Evolutionary conservation across 2,113 vertebrate genomes (phyloP).

Genomic region (Asarcornis scutulata): DNA sequence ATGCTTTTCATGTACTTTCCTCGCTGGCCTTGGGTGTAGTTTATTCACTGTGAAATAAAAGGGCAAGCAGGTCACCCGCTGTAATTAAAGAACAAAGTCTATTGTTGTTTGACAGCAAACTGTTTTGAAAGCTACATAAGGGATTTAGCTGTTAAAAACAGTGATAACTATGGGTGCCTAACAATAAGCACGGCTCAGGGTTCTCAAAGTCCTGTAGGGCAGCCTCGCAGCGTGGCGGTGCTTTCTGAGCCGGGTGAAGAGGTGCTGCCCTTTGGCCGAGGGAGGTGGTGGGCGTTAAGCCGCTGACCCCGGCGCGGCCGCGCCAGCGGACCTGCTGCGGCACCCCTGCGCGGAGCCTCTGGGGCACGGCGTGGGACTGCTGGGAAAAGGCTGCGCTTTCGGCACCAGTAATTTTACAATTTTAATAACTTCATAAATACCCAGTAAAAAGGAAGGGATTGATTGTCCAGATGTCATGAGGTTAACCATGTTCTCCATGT

Average conservation of each 20-base stretch:
- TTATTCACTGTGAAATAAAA: constrained; percentile 78
- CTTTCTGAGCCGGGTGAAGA: constrained; percentile 67
- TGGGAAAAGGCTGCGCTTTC: constrained; percentile 30
- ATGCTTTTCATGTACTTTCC: constrained; percentile 43
- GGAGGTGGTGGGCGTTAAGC: constrained; percentile 63
- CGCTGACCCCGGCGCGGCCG: constrained; percentile 40
- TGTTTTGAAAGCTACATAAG: constrained; percentile 82
- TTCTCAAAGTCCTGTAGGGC: constrained; percentile 68
- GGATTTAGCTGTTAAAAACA: constrained; percentile 80
- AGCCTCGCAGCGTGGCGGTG: constrained; percentile 59
- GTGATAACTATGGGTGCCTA: constrained; percentile 72
- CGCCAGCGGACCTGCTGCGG: constrained; percentile 4
- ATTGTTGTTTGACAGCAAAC: constrained; percentile 80
- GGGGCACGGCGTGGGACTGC: neutral
- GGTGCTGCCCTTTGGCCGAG: constrained; percentile 60
- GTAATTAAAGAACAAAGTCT: constrained; percentile 84
- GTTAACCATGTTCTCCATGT: constrained; percentile 70
- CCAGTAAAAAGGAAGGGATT: constrained; percentile 57
- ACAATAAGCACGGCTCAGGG: constrained; percentile 67
- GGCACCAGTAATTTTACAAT: constrained; percentile 58
- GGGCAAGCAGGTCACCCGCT: constrained; percentile 77
- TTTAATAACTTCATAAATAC: constrained; percentile 77
- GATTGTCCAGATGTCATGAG: constrained; percentile 73
- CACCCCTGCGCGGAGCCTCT: constrained; percentile 34
- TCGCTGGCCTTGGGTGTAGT: constrained; percentile 61